phyloP scores from a whole-genome alignment of 2,113 vertebrate genomes.

The Acinonyx jubatus region DNA sequence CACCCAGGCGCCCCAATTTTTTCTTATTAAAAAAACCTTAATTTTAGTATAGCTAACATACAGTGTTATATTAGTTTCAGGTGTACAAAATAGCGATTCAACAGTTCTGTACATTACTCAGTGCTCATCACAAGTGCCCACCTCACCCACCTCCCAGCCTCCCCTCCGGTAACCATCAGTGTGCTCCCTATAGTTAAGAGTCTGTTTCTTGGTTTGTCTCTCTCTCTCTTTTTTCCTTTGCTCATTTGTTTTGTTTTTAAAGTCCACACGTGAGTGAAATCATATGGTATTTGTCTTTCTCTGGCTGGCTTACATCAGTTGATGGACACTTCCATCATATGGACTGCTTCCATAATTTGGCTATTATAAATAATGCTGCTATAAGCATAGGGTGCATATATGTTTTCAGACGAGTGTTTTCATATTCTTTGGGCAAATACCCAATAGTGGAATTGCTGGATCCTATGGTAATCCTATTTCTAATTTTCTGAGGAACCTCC shows the following conservation, averaged over 20 bases:
- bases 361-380: not conserved
- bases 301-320: not conserved
- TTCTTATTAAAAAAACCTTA: not conserved
- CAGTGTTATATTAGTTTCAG: not conserved
- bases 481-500: not conserved
- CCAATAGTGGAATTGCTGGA: not conserved
- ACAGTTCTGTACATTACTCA: not conserved
- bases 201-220: not conserved
- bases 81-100: not conserved
- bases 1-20: not conserved
- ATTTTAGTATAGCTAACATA: not conserved
- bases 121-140: not conserved
- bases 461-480: not conserved
- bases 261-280: not conserved
- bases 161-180: not conserved
- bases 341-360: not conserved
- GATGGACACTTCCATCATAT: not conserved
- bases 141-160: not conserved
- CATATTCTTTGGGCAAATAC: not conserved
- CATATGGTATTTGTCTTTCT: not conserved
- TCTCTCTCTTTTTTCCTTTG: not conserved
- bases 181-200: not conserved
- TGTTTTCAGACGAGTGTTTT: not conserved
- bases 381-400: not conserved
- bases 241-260: not conserved